Base-by-base conservation (phyloP, 1,140 invertebrate species). In the Hyles vespertilio region DNA sequence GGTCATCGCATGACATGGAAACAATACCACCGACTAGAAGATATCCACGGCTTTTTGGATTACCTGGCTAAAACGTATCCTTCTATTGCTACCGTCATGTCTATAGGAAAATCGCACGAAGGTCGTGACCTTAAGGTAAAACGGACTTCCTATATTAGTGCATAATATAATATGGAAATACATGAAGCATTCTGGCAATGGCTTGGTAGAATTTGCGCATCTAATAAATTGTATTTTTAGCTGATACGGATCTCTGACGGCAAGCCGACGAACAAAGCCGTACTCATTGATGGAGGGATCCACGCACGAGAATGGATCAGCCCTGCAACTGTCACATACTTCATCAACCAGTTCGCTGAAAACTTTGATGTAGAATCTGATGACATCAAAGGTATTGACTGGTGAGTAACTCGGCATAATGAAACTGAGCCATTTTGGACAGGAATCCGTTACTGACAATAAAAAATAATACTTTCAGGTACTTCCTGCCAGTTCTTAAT, bases 261-360 rank as follows among this genome's bases (percentile, higher is more conserved):
- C 10, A 90, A 92, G 47, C 61, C 87, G 22, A 84, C 77, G 3
- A 93, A 93, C 72, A 91, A 92, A 59, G 91, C 91, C 2, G 81
- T 92, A n/a, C 93, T 92, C 84, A 90, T 92, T 51, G 93, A 94
- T 73, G 91, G 91, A 84, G 96, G 96, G 9, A 96, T 97, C 72
- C 97, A 98, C 74, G 96, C 96, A 0, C 85, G 97, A 40, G 97
- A 98, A 89, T 98, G 97, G 97, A 97, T 98, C 58, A 93, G 96
- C 50, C 94, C 96, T 3, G 96, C 97, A 0, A 94, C 95, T 0
- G 94, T 95, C 8, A 93, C 96, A 12, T 98, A 93, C 77, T 93
- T 98, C 12, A 91, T 97, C 34, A 94, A 94, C 71, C 93, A 96
- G 77, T 84, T 98, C 51, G 92, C 94, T 3, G 93, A 94, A 72